Percentiles rank a stretch among this genome's conserved stretches.
Conservation (phyloP, 2,113 vertebrate genomes). For the Microcebus murinus region DNA sequence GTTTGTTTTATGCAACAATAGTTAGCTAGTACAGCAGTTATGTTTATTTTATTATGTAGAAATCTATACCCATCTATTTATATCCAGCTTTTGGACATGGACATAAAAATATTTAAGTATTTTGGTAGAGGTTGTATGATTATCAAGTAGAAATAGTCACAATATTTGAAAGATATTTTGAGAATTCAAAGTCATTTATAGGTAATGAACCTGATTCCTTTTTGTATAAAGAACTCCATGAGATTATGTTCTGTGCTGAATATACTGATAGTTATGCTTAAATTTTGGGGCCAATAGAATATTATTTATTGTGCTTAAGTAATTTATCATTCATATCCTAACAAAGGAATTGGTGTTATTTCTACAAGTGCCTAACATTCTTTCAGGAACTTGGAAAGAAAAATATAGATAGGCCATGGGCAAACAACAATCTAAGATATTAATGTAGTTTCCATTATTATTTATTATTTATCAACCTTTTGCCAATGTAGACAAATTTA, state of each 20-base stretch:
- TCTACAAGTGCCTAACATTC: neutral
- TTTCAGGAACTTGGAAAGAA: neutral
- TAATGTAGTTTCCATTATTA: neutral
- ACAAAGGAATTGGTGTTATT: neutral
- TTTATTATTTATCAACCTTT: neutral
- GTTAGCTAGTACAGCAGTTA: neutral
- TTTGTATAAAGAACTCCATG: neutral
- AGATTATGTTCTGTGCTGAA: neutral
- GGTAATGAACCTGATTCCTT: neutral
- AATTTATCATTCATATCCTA: neutral
- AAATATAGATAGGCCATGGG: neutral
- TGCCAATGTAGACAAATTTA: neutral
- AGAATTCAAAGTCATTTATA: slow-evolving; percentile 16
- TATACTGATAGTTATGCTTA: neutral
- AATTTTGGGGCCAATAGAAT: neutral
- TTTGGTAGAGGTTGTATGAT: neutral
- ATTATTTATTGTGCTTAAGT: neutral
- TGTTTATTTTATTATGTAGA: neutral
- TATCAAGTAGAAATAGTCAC: neutral
- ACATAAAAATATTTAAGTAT: neutral
- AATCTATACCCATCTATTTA: slow-evolving; percentile 1
- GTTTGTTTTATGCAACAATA: neutral
- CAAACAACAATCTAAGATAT: neutral
- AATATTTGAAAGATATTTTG: neutral
- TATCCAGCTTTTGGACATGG: neutral